Percentiles rank a stretch among this genome's conserved stretches.
Evolutionary conservation across 2,888 invertebrate genomes (phyloP).

Genomic region (Cynaeus angustus): DNA sequence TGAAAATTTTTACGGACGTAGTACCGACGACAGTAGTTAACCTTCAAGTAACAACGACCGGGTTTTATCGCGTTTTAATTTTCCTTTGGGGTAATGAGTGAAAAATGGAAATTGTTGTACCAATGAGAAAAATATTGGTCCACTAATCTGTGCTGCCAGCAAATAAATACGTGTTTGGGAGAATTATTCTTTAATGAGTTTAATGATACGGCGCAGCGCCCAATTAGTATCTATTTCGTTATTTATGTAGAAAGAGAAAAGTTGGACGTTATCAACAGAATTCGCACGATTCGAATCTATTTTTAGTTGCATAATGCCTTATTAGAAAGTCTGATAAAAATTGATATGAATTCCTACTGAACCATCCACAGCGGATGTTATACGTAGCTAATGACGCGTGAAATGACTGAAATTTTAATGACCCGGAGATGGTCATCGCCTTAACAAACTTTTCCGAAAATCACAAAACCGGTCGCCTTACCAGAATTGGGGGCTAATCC

Average conservation of each 20-base stretch:
- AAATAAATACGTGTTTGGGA: background rate
- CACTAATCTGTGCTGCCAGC: background rate
- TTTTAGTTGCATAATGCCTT: conserved; percentile 18
- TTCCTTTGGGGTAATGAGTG: background rate
- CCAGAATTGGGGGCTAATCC: conserved; percentile 7
- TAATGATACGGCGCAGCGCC: background rate
- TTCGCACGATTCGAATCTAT: conserved; percentile 15
- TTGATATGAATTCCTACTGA: no score
- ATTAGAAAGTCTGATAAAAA: conserved; percentile 19
- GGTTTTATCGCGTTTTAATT: conserved; percentile 2
- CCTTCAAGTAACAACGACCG: conserved; percentile 4
- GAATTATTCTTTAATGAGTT: background rate
- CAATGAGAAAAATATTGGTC: no score
- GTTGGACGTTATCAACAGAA: background rate
- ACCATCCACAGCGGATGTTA: no score
- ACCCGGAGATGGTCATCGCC: background rate
- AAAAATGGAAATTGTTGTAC: no score
- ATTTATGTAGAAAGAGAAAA: conserved; percentile 6
- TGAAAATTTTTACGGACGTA: conserved; percentile 1
- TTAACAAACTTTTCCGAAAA: background rate
- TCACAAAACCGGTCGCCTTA: conserved; percentile 8
- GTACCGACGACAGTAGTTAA: conserved; percentile 11
- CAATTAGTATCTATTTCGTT: conserved; percentile 12
- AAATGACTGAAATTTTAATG: no score
- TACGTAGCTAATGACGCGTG: no score